Conservation (phyloP, 2,888 invertebrate genomes). For the Calameuta idolon region DNA sequence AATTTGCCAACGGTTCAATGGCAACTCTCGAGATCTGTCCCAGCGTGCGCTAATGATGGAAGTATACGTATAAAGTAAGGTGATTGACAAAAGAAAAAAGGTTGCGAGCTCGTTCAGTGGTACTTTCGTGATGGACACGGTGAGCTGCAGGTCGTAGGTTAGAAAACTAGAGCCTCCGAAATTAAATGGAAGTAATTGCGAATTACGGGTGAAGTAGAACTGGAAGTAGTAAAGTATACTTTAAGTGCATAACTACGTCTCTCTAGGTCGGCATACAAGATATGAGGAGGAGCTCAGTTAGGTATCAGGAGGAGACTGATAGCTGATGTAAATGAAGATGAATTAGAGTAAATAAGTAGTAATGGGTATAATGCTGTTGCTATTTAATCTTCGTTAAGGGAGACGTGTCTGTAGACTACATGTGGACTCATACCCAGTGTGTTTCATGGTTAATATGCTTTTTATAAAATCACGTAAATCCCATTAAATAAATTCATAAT, state of each 20-base stretch:
- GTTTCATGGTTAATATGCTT: neutral
- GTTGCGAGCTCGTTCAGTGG: neutral
- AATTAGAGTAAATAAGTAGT: conserved; percentile 61
- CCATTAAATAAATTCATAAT: neutral
- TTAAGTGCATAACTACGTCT: neutral
- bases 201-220: conserved; percentile 8
- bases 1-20: conserved; percentile 45
- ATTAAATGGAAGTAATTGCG: conserved; percentile 16
- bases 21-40: conserved; percentile 37
- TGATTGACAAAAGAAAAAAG: neutral
- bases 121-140: neutral
- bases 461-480: neutral
- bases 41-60: conserved; percentile 42
- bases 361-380: conserved; percentile 59
- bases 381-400: conserved; percentile 61
- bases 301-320: conserved; percentile 27
- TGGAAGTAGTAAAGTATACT: conserved; percentile 2
- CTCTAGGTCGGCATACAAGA: neutral
- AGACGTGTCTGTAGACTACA: neutral
- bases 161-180: neutral
- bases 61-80: neutral
- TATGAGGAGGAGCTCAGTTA: neutral
- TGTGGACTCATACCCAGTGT: neutral
- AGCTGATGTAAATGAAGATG: conserved; percentile 57
- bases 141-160: neutral